Percentiles rank a stretch among this genome's conserved stretches.
phyloP scores from a whole-genome alignment of 2,113 vertebrate species.

The Halichoerus grypus region DNA sequence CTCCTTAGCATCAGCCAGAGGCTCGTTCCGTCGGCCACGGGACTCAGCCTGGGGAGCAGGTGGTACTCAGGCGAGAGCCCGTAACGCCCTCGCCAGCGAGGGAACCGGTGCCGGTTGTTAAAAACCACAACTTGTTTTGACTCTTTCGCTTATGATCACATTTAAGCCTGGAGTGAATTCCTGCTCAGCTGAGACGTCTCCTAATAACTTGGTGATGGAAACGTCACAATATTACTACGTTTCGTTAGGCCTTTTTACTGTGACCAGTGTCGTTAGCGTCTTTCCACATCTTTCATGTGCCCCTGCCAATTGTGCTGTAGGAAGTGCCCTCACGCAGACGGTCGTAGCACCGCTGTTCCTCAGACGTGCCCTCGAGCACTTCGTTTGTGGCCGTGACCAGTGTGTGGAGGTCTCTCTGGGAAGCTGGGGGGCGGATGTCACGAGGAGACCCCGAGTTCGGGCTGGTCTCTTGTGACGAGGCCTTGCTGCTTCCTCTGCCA shows the following conservation, averaged over 20 bases:
- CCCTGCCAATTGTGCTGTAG: not conserved
- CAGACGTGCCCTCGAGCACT: not conserved
- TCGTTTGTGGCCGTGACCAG: no score
- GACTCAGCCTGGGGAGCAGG: not conserved
- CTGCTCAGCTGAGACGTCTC: not conserved
- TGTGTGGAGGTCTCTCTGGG: not conserved
- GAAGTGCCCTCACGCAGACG: not conserved
- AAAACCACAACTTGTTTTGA: not conserved
- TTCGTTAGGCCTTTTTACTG: not conserved
- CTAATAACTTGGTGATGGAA: not conserved
- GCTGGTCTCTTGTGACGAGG: accelerated
- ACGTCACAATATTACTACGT: accelerated
- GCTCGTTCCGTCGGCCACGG: accelerated
- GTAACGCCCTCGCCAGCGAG: not conserved
- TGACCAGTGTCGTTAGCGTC: not conserved
- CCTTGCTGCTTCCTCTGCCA: not conserved
- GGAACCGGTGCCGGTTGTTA: not conserved
- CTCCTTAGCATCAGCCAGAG: not conserved
- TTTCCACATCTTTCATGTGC: not conserved
- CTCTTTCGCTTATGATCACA: not conserved
- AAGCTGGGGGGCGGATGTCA: not conserved
- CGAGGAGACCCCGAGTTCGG: accelerated
- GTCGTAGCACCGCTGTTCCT: accelerated
- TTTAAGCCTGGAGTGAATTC: not conserved
- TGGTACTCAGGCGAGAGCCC: no score